These are phyloP conservation scores for Cydia amplana DNA, from an alignment of 1,140 invertebrate species.

Conservation along the genomic window DNA sequence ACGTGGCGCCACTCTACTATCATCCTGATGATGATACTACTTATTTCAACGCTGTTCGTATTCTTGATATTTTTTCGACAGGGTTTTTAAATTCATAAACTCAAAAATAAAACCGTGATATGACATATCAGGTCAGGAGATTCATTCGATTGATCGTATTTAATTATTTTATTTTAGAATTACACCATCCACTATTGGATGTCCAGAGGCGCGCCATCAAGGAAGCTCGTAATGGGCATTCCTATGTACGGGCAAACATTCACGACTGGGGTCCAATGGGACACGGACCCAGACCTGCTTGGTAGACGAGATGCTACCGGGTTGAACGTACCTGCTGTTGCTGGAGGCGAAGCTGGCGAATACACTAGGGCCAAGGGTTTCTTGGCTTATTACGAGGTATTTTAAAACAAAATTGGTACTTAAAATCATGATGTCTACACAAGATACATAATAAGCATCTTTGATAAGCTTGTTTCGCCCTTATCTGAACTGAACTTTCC, in stretches of 20 bases:
- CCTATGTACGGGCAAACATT: constrained; percentile 95
- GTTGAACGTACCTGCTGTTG: constrained; percentile 86
- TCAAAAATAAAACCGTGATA: no score
- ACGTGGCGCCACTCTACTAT: constrained; percentile 90
- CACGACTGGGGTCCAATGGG: constrained; percentile 78
- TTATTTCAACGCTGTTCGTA: constrained; percentile 83
- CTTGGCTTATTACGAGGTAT: constrained; percentile 92
- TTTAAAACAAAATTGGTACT: neutral
- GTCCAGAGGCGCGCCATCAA: constrained; percentile 87
- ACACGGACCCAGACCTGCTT: constrained; percentile 45
- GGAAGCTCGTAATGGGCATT: constrained; percentile 93
- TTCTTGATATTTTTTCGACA: constrained; percentile 13
- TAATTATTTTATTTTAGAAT: constrained; percentile 79
- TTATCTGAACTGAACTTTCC: no score
- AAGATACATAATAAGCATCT: no score
- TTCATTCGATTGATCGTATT: neutral
- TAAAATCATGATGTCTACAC: neutral
- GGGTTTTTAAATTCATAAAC: neutral
- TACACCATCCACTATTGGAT: constrained; percentile 95
- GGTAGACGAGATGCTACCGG: constrained; percentile 81
- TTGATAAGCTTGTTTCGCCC: no score
- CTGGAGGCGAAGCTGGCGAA: constrained; percentile 88
- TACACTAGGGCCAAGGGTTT: constrained; percentile 92
- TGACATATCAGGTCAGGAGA: no score
- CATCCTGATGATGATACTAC: constrained; percentile 89